phyloP scores from a whole-genome alignment of 2,113 vertebrate species.

The Microtus ochrogaster region DNA sequence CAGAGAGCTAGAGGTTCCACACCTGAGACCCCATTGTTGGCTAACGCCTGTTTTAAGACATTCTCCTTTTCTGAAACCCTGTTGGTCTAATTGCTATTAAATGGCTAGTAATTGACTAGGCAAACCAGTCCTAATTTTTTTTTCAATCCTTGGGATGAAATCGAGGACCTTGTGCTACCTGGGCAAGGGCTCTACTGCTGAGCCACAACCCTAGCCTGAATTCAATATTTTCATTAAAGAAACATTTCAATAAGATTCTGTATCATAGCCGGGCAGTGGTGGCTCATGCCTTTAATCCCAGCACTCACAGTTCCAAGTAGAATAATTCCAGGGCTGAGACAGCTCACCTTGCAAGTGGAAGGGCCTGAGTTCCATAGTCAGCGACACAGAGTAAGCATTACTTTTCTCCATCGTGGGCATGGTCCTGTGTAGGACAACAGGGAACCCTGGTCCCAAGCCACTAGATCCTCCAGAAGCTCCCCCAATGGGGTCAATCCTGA shows the following conservation, averaged over 20 bases:
- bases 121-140: neutral
- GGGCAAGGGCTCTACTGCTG: neutral
- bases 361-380: neutral
- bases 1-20: neutral
- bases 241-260: neutral
- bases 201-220: too few relatives aligned
- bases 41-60: neutral
- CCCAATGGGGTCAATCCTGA: neutral
- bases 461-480: neutral
- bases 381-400: neutral
- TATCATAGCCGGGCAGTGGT: too few relatives aligned
- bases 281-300: too few relatives aligned
- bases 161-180: neutral
- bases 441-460: neutral
- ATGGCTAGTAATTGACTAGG: too few relatives aligned
- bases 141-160: neutral
- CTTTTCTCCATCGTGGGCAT: neutral
- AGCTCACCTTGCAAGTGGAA: neutral
- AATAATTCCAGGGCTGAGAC: too few relatives aligned
- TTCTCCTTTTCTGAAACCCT: neutral
- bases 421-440: too few relatives aligned
- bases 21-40: neutral
- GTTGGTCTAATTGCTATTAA: neutral
- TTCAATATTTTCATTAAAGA: neutral
- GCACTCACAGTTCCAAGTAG: too few relatives aligned